Evolutionary conservation across 2,797 vertebrate species (phyloP).

Genomic region (Oceanodroma leucorhoa): DNA sequence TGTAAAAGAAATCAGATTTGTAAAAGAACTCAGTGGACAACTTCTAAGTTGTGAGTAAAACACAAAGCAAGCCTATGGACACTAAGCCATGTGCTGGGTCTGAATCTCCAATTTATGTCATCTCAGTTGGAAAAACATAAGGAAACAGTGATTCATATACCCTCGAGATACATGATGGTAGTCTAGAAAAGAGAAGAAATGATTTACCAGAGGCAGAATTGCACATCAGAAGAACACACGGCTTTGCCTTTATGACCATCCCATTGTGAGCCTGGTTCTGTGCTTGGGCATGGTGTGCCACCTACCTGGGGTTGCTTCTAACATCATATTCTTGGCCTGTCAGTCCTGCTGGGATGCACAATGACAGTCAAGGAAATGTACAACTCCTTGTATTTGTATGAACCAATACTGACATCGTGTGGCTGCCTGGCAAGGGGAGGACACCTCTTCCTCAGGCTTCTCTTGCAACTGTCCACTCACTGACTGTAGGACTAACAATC

Average conservation of each 20-base stretch:
- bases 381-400: fast-evolving
- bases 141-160: neutral
- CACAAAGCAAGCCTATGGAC: neutral
- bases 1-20: neutral
- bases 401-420: slow-evolving; percentile 26
- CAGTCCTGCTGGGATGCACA: neutral
- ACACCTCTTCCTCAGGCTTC: neutral
- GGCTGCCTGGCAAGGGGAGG: neutral
- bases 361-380: neutral
- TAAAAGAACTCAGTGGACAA: neutral
- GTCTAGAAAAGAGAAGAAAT: neutral
- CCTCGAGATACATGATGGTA: neutral
- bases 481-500: neutral
- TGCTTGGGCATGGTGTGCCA: neutral
- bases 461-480: neutral
- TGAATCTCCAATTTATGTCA: neutral
- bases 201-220: neutral
- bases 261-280: fast-evolving
- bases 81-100: neutral
- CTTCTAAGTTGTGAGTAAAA: neutral
- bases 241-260: neutral
- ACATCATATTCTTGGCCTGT: neutral
- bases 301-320: neutral
- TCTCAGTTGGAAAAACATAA: neutral
- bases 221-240: neutral